Conservation (phyloP, 2,113 vertebrate species). For the Silurus asotus region DNA sequence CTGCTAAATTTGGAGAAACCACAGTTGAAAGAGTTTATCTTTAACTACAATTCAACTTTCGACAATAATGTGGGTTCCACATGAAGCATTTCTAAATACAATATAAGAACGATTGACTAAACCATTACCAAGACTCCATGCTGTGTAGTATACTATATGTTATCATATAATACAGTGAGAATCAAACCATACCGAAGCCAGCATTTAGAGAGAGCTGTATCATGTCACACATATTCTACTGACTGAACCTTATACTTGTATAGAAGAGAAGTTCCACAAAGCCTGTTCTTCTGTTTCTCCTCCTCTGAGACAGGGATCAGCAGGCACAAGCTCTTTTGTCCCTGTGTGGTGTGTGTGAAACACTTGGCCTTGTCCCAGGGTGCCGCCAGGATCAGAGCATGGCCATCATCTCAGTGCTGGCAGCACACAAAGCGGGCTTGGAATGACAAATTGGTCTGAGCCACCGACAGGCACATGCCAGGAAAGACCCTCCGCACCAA, state of each 20-base stretch:
- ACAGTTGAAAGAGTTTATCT: neutral
- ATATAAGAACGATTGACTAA: slow-evolving; percentile 36
- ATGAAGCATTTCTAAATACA: slow-evolving; percentile 7
- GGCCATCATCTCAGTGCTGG: slow-evolving; percentile 75
- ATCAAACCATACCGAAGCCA: slow-evolving; percentile 44
- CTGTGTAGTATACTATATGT: slow-evolving; percentile 45
- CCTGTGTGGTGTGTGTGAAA: slow-evolving; percentile 68
- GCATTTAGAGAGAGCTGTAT: slow-evolving; percentile 63
- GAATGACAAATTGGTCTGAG: slow-evolving; percentile 79
- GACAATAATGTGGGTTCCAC: neutral
- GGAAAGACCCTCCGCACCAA: slow-evolving; percentile 64
- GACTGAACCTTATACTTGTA: slow-evolving; percentile 69
- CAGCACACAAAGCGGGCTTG: slow-evolving; percentile 68
- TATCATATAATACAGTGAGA: slow-evolving; percentile 34
- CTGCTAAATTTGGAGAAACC: neutral
- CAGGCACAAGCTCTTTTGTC: slow-evolving; percentile 68
- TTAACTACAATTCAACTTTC: neutral
- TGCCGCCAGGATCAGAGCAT: slow-evolving; percentile 74
- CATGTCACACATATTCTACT: slow-evolving; percentile 61
- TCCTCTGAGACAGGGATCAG: slow-evolving; percentile 70
- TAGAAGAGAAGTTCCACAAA: slow-evolving; percentile 70
- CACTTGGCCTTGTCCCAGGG: slow-evolving; percentile 77
- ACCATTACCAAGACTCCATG: neutral
- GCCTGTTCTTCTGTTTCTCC: slow-evolving; percentile 66
- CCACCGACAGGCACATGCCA: slow-evolving; percentile 67